Conservation (phyloP, 2,113 vertebrate species). For the Leptobrachium ailaonicum region DNA sequence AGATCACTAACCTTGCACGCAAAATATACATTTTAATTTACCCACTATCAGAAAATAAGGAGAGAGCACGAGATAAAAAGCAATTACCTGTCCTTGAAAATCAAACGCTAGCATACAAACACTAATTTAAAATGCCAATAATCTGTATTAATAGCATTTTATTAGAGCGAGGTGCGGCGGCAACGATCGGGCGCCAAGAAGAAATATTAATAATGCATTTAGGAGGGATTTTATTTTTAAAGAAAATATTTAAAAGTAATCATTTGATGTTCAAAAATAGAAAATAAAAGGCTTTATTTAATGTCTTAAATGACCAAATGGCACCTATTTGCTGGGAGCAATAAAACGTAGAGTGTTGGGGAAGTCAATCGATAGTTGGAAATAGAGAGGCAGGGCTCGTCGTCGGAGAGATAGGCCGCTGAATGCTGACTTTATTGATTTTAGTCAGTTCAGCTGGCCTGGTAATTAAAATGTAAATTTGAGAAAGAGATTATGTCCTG, state of each 20-base stretch:
- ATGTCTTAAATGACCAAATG: conserved; percentile 76
- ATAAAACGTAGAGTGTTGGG: conserved; percentile 71
- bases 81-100: background rate
- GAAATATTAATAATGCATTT: background rate
- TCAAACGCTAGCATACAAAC: background rate
- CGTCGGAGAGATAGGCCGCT: conserved; percentile 67
- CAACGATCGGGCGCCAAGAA: background rate
- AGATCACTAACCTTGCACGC: background rate
- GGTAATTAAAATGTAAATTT: conserved; percentile 99
- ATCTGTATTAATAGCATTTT: background rate
- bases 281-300: conserved; percentile 56
- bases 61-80: background rate
- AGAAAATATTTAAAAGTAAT: conserved; percentile 7
- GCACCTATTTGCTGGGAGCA: conserved; percentile 79
- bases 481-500: conserved; percentile 97
- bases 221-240: conserved; percentile 12
- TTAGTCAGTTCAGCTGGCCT: conserved; percentile 91
- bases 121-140: background rate
- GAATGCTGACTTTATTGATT: conserved; percentile 90
- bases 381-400: conserved; percentile 75
- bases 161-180: background rate
- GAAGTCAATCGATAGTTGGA: conserved; percentile 83
- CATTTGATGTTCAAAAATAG: conserved; percentile 59
- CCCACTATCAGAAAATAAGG: background rate
- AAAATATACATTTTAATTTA: background rate